Base-by-base conservation (phyloP, 1,140 invertebrate genomes). In the Philotrypesis tridentata region DNA sequence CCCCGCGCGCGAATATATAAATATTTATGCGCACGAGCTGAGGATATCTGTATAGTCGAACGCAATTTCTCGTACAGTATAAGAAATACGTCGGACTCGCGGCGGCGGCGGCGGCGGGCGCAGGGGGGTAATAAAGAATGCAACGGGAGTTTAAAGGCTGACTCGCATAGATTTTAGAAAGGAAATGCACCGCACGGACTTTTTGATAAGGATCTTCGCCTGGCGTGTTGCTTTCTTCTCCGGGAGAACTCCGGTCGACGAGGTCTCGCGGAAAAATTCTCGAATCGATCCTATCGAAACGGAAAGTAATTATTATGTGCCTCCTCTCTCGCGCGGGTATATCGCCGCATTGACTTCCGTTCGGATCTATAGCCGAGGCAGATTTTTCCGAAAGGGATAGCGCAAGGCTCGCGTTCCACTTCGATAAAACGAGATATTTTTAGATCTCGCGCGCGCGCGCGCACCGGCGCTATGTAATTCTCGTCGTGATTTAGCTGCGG, bases 251-350 rank as follows among this genome's bases (percentile, higher is more conserved):
- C 3, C 8, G 12, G 12, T 17, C 29, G 27, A 21, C 70, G 25
- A 80, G n/a, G 29, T 63, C 55, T 61, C 21, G 21, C 21, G 48
- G 17, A 23, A 80, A 71, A 72, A 80, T 74, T 65, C n/a, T n/a
- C 60, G n/a, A 67, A 67, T 80, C 72, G 79, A 80, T 80, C 25
- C 61, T 80, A 80, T 80, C 79, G 68, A 73, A 61, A 74, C 25
- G 40, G 61, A 80, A 80, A 74, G 79, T 80, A 67, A 73, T 80
- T 80, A 80, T 80, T 80, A 63, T 80, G 70, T 65, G 33, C 70
- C 43, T 55, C 70, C 33, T n/a, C 31, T 55, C 48, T 55, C 17
- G 21, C n/a, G n/a, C n/a, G n/a, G n/a, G 67, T 71, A 73, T 80
- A 55, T 55, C 48, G 48, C 48, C 21, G 31, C 27, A 55, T 37